A percentile compares a stretch with the other conserved stretches of the same genome.
Conservation (phyloP, 2,113 vertebrate genomes). For the Macquaria australasica region DNA sequence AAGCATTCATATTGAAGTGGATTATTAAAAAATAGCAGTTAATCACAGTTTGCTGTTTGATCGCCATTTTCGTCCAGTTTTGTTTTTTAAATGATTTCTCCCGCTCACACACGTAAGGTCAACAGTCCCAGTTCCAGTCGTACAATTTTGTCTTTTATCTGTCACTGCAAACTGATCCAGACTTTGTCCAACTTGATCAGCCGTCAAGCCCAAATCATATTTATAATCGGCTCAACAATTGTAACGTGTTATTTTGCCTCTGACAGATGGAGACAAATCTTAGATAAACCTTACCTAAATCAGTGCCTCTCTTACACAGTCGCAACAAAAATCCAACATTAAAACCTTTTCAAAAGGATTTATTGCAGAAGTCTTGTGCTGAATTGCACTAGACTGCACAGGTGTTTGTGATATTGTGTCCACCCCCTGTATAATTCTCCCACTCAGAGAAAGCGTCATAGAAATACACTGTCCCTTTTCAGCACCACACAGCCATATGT, state of each 20-base stretch:
- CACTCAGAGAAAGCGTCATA: not conserved
- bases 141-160: too few species aligned
- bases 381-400: not conserved
- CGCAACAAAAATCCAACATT: not conserved
- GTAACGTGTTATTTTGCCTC: not conserved
- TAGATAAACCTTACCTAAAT: not conserved
- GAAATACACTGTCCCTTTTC: not conserved
- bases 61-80: too few species aligned
- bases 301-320: not conserved
- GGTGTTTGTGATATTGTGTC: not conserved
- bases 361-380: not conserved
- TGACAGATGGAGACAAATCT: not conserved
- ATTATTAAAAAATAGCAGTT: too few species aligned
- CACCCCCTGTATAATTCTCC: not conserved
- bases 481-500: not conserved
- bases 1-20: too few species aligned
- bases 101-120: too few species aligned
- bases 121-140: too few species aligned
- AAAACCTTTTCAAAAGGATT: not conserved
- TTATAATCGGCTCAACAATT: too few species aligned
- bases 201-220: too few species aligned
- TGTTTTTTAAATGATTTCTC: too few species aligned
- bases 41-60: too few species aligned
- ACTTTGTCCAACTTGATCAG: too few species aligned
- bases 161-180: too few species aligned